phyloP scores from a whole-genome alignment of 2,797 vertebrate species.

The Crenuchus spilurus region DNA sequence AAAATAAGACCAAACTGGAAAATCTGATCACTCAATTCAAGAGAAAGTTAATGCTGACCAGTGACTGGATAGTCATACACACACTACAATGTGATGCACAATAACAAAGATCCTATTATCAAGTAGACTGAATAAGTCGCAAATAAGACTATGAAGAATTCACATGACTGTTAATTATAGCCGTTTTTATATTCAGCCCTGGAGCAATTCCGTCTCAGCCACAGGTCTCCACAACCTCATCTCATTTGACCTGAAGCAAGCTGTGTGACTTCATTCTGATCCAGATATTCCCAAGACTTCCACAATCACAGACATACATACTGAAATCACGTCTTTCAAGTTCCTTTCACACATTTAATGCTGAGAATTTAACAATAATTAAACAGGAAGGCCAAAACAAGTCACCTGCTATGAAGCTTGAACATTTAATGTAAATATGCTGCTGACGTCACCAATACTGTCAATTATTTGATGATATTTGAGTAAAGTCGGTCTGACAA shows the following conservation, averaged over 20 bases:
- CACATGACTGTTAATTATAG: constrained; percentile 54
- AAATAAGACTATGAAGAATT: constrained; percentile 37
- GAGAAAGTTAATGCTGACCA: neutral
- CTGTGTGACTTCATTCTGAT: constrained; percentile 14
- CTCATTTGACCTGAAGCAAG: neutral
- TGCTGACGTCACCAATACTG: too few relatives aligned
- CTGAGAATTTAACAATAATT: too few relatives aligned
- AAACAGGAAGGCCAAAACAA: too few relatives aligned
- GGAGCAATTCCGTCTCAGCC: neutral
- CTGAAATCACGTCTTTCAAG: neutral
- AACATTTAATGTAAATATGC: too few relatives aligned
- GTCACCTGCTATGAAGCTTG: too few relatives aligned
- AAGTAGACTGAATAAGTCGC: constrained; percentile 2
- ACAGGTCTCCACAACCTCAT: neutral
- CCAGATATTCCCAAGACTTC: neutral
- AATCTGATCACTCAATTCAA: neutral
- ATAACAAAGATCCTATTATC: constrained; percentile 46
- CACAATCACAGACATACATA: neutral
- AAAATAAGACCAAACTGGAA: constrained; percentile 25
- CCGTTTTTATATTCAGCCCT: constrained; percentile 17
- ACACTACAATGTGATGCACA: constrained; percentile 6
- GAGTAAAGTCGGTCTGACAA: too few relatives aligned
- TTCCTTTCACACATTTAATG: too few relatives aligned
- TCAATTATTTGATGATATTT: too few relatives aligned
- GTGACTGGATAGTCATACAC: neutral